phyloP scores from a whole-genome alignment of 1,140 invertebrate species.

The Bombyx mandarina region DNA sequence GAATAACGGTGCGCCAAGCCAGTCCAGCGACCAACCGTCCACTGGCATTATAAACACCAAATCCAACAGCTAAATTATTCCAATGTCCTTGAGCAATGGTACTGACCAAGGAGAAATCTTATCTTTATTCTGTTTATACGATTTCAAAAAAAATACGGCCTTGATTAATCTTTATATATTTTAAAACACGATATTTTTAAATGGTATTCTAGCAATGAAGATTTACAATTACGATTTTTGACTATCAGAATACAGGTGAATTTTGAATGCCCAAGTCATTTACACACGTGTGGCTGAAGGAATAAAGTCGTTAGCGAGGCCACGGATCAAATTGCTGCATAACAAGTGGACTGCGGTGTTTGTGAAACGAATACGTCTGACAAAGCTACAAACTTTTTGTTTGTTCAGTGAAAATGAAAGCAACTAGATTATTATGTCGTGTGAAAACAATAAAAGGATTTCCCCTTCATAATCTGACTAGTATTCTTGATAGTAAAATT shows the following conservation, averaged over 20 bases:
- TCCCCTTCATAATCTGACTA: no score
- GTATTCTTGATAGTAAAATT: no score
- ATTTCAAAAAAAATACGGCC: not conserved
- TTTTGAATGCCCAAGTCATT: constrained; percentile 7
- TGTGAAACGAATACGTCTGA: constrained; percentile 46
- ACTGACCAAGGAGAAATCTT: constrained; percentile 51
- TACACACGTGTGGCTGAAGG: constrained; percentile 8
- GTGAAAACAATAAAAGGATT: no score
- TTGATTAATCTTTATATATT: not conserved
- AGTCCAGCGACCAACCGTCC: constrained; percentile 26
- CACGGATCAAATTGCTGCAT: constrained; percentile 60
- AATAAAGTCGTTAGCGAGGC: constrained; percentile 31
- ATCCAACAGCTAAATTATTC: constrained; percentile 37
- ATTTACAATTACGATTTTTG: constrained; percentile 1
- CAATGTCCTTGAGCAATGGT: constrained; percentile 46
- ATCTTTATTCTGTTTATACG: not conserved
- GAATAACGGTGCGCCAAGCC: not conserved
- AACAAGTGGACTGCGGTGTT: constrained; percentile 60
- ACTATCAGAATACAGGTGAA: not conserved
- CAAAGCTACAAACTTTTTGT: constrained; percentile 7
- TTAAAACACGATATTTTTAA: no score
- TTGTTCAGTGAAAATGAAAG: no score
- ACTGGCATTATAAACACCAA: constrained; percentile 23
- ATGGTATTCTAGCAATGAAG: no score
- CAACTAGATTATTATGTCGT: no score